Evolutionary conservation across 2,797 vertebrate species (phyloP).

Genomic region (Hoplostethus atlanticus): DNA sequence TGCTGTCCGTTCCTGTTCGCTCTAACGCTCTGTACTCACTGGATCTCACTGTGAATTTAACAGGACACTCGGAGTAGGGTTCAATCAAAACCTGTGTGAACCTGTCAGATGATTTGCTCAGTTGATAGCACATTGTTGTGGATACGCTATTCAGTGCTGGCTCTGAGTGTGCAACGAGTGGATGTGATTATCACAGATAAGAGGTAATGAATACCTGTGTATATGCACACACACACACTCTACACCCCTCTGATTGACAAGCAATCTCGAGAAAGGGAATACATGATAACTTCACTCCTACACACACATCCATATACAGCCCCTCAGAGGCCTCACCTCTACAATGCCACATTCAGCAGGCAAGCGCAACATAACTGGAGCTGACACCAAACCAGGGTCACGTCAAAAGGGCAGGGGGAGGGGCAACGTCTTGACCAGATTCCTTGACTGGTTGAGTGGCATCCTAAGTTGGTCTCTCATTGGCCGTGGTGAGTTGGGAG

Average conservation of each 20-base stretch:
- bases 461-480: conserved; percentile 40
- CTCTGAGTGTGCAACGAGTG: not conserved
- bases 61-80: not conserved
- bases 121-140: not conserved
- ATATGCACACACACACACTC: conserved; percentile 6
- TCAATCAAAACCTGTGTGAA: not conserved
- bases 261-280: not conserved
- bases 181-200: conserved; percentile 4
- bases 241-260: conserved; percentile 6
- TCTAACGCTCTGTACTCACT: not conserved
- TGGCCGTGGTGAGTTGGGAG: conserved; percentile 55
- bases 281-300: conserved; percentile 11
- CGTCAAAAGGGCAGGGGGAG: conserved; percentile 28
- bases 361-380: conserved; percentile 75
- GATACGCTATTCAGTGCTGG: not conserved
- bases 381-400: conserved; percentile 61
- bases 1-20: not conserved
- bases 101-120: not conserved
- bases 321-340: conserved; percentile 52
- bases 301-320: conserved; percentile 3
- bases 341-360: conserved; percentile 72
- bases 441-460: conserved; percentile 24
- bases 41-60: not conserved
- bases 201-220: conserved; percentile 11
- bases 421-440: conserved; percentile 28